Conservation (phyloP, 2,113 vertebrate species). For the Miniopterus natalensis region DNA sequence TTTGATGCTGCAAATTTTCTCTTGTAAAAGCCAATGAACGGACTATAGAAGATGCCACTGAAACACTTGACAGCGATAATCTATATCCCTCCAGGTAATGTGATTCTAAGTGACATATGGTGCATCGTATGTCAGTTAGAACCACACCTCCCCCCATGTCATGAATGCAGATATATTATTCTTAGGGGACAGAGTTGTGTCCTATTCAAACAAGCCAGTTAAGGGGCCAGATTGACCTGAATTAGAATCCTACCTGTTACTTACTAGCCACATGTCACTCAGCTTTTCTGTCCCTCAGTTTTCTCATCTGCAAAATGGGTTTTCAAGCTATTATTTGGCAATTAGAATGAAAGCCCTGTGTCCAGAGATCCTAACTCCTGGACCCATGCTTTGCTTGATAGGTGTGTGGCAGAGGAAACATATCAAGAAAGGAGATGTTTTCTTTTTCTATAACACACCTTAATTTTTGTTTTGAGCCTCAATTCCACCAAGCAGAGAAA, state of each 20-base stretch:
- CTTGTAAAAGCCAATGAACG: background rate
- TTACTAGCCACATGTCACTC: background rate
- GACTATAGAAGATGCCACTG: background rate
- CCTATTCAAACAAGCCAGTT: background rate
- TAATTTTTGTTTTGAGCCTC: constrained; percentile 11
- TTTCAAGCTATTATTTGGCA: background rate
- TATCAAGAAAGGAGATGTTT: background rate
- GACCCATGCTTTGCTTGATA: background rate
- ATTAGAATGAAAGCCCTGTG: background rate
- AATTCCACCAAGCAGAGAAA: background rate
- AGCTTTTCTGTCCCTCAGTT: background rate
- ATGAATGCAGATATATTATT: background rate
- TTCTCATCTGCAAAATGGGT: background rate
- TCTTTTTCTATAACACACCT: background rate
- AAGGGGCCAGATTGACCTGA: background rate
- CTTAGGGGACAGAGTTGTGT: background rate
- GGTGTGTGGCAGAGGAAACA: background rate
- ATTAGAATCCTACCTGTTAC: background rate
- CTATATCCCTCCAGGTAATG: background rate
- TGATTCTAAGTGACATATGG: no score
- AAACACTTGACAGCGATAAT: background rate
- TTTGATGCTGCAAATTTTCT: background rate
- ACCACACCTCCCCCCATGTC: background rate
- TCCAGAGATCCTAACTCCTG: background rate
- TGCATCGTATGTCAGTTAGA: background rate